Evolutionary conservation across 2,113 vertebrate species (phyloP).

Genomic region (Gallinago paraguaiae): DNA sequence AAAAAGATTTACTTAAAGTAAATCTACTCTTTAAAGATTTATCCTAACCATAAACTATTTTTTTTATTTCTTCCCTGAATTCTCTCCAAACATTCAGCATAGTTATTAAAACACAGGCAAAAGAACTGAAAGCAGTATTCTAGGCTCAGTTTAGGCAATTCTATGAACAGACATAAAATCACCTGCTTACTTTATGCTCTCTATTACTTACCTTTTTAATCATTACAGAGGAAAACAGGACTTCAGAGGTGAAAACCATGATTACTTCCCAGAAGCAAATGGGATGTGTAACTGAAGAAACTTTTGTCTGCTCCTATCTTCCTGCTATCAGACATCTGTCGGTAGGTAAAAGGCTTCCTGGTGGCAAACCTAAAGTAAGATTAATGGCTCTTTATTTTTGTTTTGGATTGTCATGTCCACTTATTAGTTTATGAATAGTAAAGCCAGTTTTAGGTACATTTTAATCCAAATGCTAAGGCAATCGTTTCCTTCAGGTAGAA

Average conservation of each 20-base stretch:
- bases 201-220: background rate
- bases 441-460: background rate
- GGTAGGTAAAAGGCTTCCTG: background rate
- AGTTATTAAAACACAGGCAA: background rate
- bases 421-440: background rate
- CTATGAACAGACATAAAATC: background rate
- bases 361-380: background rate
- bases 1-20: background rate
- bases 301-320: background rate
- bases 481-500: background rate
- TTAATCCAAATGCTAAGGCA: background rate
- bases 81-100: background rate
- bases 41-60: background rate
- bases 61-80: background rate
- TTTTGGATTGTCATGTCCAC: background rate
- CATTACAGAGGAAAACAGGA: background rate
- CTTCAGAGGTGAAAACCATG: background rate
- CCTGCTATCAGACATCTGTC: background rate
- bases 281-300: background rate
- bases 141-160: background rate
- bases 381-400: background rate
- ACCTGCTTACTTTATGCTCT: background rate
- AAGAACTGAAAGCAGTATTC: background rate
- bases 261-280: background rate
- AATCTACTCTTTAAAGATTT: constrained; percentile 1